These are phyloP conservation scores for Diabrotica undecimpunctata DNA, from an alignment of 1,140 invertebrate genomes.

Conservation along the genomic window DNA sequence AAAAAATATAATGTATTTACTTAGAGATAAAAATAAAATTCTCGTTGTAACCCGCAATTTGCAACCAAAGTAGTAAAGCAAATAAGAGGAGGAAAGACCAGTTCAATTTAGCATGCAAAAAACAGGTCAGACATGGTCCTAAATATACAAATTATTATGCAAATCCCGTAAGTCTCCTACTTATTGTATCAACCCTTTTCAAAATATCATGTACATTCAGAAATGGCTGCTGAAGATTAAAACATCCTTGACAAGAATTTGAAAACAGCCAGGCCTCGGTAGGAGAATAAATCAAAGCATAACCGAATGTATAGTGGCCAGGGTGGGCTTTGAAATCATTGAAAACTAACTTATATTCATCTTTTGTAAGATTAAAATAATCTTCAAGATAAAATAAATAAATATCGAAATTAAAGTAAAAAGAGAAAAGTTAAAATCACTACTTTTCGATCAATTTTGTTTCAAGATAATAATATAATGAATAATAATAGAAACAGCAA, in stretches of 20 bases:
- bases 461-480: too few species aligned
- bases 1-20: too few species aligned
- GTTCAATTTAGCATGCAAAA: not conserved
- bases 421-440: too few species aligned
- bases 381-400: too few species aligned
- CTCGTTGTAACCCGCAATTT: too few species aligned
- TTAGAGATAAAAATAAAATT: too few species aligned
- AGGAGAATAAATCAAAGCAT: not conserved
- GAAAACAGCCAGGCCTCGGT: not conserved
- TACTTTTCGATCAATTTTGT: too few species aligned
- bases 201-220: conserved; percentile 2
- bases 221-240: not conserved
- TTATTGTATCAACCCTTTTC: conserved; percentile 2
- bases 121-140: not conserved
- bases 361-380: too few species aligned
- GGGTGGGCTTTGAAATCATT: not conserved
- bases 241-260: conserved; percentile 2
- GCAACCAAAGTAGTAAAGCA: not conserved
- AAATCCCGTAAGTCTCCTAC: not conserved
- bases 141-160: conserved; percentile 3
- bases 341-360: too few species aligned
- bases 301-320: not conserved
- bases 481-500: too few species aligned
- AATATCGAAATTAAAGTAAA: too few species aligned
- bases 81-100: not conserved